Conservation (phyloP, 2,113 vertebrate genomes). For the Natator depressus region DNA sequence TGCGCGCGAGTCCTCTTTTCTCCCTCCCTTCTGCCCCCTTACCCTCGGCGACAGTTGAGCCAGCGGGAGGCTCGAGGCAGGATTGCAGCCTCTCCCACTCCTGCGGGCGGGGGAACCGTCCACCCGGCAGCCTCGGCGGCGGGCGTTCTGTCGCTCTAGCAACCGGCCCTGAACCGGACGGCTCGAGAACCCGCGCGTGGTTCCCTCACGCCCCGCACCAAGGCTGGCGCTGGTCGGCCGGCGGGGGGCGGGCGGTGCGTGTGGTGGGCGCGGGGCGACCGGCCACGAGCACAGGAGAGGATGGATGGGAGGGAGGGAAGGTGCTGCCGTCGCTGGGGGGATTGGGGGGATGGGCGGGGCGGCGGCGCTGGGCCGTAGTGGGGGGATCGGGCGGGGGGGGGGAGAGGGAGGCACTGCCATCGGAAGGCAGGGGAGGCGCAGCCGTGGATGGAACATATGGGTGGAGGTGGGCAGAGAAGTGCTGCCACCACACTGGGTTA, state of each 20-base stretch:
- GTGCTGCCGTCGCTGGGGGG: neutral
- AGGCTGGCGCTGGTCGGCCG: neutral
- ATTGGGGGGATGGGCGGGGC: too few species aligned
- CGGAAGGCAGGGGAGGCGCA: neutral
- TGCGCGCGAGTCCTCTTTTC: accelerated
- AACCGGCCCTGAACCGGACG: neutral
- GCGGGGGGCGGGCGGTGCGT: accelerated
- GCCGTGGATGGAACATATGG: too few species aligned
- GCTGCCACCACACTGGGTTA: neutral
- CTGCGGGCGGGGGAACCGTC: accelerated
- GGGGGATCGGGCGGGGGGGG: neutral
- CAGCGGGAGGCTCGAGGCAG: accelerated
- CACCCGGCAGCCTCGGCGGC: accelerated
- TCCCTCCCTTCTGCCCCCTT: accelerated
- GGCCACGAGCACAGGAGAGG: neutral
- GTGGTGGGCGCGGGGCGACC: neutral
- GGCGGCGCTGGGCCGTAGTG: too few species aligned
- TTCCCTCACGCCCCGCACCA: too few species aligned
- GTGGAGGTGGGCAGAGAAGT: neutral
- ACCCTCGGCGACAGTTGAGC: neutral
- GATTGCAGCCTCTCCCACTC: neutral
- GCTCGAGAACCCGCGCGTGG: neutral
- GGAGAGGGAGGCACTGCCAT: too few species aligned
- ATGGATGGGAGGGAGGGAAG: neutral
- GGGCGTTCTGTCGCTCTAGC: neutral